phyloP scores from a whole-genome alignment of 1,140 invertebrate genomes.

The Idris sp. region DNA sequence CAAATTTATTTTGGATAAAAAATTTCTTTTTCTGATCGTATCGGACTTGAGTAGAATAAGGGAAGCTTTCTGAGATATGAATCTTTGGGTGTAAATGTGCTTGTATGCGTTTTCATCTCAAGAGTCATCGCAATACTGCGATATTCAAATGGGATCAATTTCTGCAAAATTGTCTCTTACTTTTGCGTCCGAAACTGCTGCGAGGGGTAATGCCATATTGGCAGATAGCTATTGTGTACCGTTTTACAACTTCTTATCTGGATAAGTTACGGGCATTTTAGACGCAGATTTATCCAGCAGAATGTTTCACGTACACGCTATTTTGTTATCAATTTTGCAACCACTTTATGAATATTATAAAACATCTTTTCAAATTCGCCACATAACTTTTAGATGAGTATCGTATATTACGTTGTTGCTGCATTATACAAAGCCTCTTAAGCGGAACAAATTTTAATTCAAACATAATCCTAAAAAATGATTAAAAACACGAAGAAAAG shows the following conservation, averaged over 20 bases:
- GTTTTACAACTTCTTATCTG: constrained; percentile 77
- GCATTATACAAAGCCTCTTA: constrained; percentile 14
- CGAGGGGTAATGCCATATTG: constrained; percentile 72
- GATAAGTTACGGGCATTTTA: constrained; percentile 72
- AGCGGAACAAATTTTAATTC: constrained; percentile 2
- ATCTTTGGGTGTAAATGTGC: constrained; percentile 61
- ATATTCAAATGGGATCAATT: constrained; percentile 78
- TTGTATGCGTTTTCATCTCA: constrained; percentile 58
- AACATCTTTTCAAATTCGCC: constrained; percentile 15
- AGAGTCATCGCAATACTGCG: constrained; percentile 60
- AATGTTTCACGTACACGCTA: constrained; percentile 51
- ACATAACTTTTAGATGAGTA: constrained; percentile 9
- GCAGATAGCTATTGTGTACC: constrained; percentile 72
- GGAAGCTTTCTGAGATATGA: constrained; percentile 53
- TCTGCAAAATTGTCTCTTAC: constrained; percentile 71
- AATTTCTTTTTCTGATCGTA: constrained; percentile 45
- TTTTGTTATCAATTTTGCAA: constrained; percentile 72
- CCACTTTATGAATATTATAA: constrained; percentile 56
- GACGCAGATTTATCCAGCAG: constrained; percentile 50
- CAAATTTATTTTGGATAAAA: too few species aligned
- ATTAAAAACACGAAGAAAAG: too few species aligned
- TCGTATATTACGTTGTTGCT: constrained; percentile 2
- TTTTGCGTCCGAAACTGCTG: constrained; percentile 63
- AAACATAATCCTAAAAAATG: background rate
- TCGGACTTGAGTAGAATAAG: constrained; percentile 45